These are phyloP conservation scores for Microctonus hyperodae DNA, from an alignment of 2,888 invertebrate genomes.

Conservation along the genomic window DNA sequence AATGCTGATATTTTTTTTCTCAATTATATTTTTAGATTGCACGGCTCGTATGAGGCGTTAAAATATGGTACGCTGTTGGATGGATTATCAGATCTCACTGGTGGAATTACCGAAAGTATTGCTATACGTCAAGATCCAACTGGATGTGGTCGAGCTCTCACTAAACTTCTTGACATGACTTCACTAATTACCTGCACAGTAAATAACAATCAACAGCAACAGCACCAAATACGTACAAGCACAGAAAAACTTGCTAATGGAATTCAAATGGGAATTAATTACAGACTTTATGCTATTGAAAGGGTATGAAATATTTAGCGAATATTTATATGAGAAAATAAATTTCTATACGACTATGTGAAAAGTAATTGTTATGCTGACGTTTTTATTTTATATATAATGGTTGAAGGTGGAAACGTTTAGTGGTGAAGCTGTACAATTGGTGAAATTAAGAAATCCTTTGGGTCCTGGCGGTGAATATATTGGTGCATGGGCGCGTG, in stretches of 20 bases:
- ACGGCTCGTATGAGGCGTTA: slow-evolving; percentile 91
- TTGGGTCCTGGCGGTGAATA: slow-evolving; percentile 72
- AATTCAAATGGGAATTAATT: slow-evolving; percentile 81
- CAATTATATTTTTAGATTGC: slow-evolving; percentile 69
- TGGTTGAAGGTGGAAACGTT: slow-evolving; percentile 72
- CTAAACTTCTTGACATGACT: slow-evolving; percentile 79
- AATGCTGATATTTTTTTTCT: slow-evolving; percentile 20
- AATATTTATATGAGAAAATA: neutral
- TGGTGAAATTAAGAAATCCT: slow-evolving; percentile 77
- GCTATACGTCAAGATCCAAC: slow-evolving; percentile 76
- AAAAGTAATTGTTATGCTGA: neutral
- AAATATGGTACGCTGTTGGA: slow-evolving; percentile 91
- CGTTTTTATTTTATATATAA: neutral
- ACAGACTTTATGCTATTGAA: slow-evolving; percentile 77
- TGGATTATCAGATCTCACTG: slow-evolving; percentile 87
- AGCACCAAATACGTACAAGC: slow-evolving; percentile 65
- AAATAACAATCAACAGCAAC: slow-evolving; percentile 59
- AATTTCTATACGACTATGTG: neutral
- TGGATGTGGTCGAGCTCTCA: slow-evolving; percentile 72
- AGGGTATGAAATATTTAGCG: slow-evolving; percentile 65
- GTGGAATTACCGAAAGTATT: slow-evolving; percentile 87
- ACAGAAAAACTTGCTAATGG: slow-evolving; percentile 74
- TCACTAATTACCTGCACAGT: slow-evolving; percentile 84
- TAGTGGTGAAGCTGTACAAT: slow-evolving; percentile 74
- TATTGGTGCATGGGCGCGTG: slow-evolving; percentile 74